Evolutionary conservation across 2,113 vertebrate species (phyloP), one percentile per base, ranked within the genome.

Genomic region (Phoenicopterus ruber): DNA sequence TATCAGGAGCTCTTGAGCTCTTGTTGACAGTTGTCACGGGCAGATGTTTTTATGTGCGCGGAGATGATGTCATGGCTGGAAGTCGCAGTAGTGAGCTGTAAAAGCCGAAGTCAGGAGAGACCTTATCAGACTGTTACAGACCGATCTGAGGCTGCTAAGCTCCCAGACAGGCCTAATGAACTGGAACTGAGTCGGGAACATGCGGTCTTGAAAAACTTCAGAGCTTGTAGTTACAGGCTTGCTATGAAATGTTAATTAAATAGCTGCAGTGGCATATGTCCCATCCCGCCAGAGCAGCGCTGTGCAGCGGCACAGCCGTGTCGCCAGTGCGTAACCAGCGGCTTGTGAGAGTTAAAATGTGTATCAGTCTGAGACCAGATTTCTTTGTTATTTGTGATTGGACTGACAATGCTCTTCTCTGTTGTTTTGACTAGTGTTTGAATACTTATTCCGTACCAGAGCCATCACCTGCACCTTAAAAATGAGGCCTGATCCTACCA

Each of bases 201-300:
- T 42, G 21, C 1, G 13, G 70, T 79, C 91, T 86, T 93, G 74
- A 70, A 88, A 90, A 92, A 88, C 80, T 91, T 90, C 34, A 76
- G 95, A 93, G 77, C 81, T 89, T 0, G 0, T 90, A 54, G 78
- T 88, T 82, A 36, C 74, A 92, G 74, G 50, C 66, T 92, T 70
- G 61, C 40, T 62, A 79, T 86, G 81, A 95, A 96, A 91, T 54
- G 50, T 91, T 96, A 96, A 96, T 96, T 91, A 90, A 94, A 76
- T 77, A 93, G 55, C 86, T 91, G 29, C 77, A 42, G 52, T 52
- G 78, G 44, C 72, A 42, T 86, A 59, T 89, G 86, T 74, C 73
- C 61, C 44, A 54, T 91, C 86, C 65, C 61, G 72, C 61, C 3
- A 5, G 86, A 82, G 62, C 73, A 91, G 44, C 15, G 14, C 34